phyloP scores from a whole-genome alignment of 2,797 vertebrate genomes.

The Dendrocincla fuliginosa region DNA sequence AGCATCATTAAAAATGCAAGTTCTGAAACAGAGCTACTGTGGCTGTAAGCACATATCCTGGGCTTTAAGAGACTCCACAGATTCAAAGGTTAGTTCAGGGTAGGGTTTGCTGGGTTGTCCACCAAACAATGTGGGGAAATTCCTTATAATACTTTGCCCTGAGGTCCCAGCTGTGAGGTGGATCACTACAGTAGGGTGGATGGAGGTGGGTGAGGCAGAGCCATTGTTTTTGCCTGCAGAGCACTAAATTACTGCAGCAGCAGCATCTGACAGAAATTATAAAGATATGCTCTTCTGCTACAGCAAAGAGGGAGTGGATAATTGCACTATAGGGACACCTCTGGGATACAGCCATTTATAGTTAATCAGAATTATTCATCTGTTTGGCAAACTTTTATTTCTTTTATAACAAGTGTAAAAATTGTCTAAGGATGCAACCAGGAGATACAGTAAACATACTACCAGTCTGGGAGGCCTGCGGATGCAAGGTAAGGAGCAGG shows the following conservation, averaged over 20 bases:
- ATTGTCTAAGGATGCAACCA: neutral
- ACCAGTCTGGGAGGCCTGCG: neutral
- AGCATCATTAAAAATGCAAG: neutral
- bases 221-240: neutral
- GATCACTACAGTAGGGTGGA: neutral
- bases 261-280: neutral
- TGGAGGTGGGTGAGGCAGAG: neutral
- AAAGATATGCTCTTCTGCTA: neutral
- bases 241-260: neutral
- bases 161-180: neutral
- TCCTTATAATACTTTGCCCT: neutral
- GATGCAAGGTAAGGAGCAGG: neutral
- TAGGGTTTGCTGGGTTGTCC: neutral
- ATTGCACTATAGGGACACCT: neutral
- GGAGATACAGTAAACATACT: slow-evolving; percentile 7
- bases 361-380: slow-evolving; percentile 65
- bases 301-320: neutral
- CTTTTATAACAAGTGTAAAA: slow-evolving; percentile 57
- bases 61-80: neutral
- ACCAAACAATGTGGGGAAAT: neutral
- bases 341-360: slow-evolving; percentile 45
- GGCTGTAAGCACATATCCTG: neutral
- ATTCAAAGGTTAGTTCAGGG: neutral
- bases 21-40: neutral
- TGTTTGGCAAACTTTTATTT: slow-evolving; percentile 66